phyloP scores from a whole-genome alignment of 2,888 invertebrate species.

The Desoria tigrina region DNA sequence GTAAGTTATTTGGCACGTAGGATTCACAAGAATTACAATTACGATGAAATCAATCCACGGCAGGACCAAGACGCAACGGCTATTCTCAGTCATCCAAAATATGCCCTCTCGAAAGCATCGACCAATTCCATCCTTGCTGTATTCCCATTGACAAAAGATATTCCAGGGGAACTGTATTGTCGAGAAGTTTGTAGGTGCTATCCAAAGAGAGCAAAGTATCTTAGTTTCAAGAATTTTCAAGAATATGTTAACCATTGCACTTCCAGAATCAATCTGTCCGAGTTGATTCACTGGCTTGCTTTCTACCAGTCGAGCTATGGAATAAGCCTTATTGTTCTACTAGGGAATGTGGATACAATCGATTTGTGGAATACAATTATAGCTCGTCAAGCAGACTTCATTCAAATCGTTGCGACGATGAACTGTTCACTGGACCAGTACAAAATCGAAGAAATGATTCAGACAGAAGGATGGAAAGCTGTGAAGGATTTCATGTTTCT shows the following conservation, averaged over 20 bases:
- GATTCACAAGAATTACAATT: slow-evolving; percentile 11
- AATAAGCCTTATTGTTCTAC: neutral
- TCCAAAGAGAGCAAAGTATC: neutral
- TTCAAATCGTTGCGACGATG: slow-evolving; percentile 26
- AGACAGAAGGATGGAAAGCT: slow-evolving; percentile 16
- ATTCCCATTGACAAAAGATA: slow-evolving; percentile 22
- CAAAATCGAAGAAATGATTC: slow-evolving; percentile 9
- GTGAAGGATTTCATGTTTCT: slow-evolving; percentile 13
- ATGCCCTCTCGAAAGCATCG: neutral
- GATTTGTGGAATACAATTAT: slow-evolving; percentile 27
- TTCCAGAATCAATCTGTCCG: neutral
- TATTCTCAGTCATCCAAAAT: slow-evolving; percentile 2
- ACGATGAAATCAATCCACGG: slow-evolving; percentile 2
- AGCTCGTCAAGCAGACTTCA: slow-evolving; percentile 26
- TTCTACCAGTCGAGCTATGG: slow-evolving; percentile 5
- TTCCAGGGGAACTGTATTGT: slow-evolving; percentile 38
- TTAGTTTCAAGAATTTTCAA: neutral
- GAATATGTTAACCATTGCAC: neutral
- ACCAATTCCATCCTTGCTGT: slow-evolving; percentile 8
- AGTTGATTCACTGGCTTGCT: neutral
- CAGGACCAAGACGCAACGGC: neutral
- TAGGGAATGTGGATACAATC: slow-evolving; percentile 7
- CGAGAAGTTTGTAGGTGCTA: slow-evolving; percentile 28
- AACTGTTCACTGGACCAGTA: slow-evolving; percentile 4
- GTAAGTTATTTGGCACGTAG: neutral